These are phyloP conservation scores for Phytoseiulus persimilis DNA, from an alignment of 2,888 invertebrate genomes.

Conservation along the genomic window DNA sequence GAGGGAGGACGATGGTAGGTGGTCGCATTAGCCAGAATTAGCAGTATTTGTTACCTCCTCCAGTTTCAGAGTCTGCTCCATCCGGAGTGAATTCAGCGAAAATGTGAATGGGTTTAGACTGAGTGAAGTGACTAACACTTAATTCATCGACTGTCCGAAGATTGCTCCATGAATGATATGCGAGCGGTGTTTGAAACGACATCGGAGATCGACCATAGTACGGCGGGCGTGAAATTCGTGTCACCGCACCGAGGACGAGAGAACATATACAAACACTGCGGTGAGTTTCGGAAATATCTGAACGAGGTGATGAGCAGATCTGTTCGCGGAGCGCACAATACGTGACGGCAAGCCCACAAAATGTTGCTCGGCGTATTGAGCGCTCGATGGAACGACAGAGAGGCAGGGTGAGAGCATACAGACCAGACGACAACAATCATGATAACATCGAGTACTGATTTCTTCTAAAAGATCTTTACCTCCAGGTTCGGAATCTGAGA, in stretches of 20 bases:
- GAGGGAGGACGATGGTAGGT: not conserved
- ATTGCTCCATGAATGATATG: not conserved
- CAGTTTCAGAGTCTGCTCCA: conserved; percentile 35
- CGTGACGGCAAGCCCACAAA: not conserved
- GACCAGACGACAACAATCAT: not conserved
- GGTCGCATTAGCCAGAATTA: not conserved
- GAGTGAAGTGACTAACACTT: not conserved
- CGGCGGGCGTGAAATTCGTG: not conserved
- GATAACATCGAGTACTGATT: not conserved
- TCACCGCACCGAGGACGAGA: not conserved
- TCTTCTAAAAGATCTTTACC: not conserved
- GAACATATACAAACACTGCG: not conserved
- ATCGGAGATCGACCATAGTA: not conserved
- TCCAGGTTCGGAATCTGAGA: conserved; percentile 36
- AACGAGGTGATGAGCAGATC: not conserved
- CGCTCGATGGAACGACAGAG: not conserved
- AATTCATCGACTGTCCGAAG: not conserved
- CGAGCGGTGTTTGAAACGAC: not conserved
- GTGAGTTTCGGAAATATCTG: not conserved
- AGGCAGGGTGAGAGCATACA: not conserved
- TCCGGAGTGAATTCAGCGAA: not conserved
- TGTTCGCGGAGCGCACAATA: not conserved
- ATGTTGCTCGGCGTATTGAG: not conserved
- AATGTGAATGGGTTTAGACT: not conserved
- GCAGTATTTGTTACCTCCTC: conserved; percentile 9